Conservation (phyloP, 2,797 vertebrate genomes). For the Danio aesculapii region DNA sequence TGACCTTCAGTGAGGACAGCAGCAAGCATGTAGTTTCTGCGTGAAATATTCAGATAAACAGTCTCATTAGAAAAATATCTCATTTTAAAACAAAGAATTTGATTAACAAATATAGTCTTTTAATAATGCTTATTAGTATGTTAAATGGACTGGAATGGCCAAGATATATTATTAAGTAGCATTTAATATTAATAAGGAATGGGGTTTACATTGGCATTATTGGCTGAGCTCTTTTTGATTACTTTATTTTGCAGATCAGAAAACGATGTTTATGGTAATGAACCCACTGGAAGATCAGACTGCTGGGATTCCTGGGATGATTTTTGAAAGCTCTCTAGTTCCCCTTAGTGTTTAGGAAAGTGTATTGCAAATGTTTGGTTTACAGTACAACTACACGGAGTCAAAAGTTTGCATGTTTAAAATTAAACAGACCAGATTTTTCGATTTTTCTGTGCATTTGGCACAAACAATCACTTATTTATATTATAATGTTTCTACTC, state of each 20-base stretch:
- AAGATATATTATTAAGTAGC: not conserved
- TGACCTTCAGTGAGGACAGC: not conserved
- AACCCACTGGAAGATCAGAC: constrained; percentile 2
- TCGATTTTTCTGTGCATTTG: no score
- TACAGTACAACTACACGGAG: no score
- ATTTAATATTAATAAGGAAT: not conserved
- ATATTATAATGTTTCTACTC: no score
- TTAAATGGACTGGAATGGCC: not conserved
- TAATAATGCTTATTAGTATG: not conserved
- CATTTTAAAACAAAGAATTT: not conserved
- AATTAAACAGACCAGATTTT: no score
- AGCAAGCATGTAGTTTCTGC: constrained; percentile 7
- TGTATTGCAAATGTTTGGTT: constrained; percentile 1
- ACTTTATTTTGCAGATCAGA: not conserved
- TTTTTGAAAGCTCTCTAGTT: constrained; percentile 50
- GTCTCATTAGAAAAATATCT: not conserved
- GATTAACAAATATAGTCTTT: constrained; percentile 7
- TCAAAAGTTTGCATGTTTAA: no score
- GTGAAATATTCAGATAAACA: constrained; percentile 13
- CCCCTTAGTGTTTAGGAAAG: constrained; percentile 48
- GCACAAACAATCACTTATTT: no score
- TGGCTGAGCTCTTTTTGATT: not conserved
- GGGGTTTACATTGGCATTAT: constrained; percentile 4
- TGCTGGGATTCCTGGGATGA: not conserved
- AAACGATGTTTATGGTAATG: not conserved